A percentile compares a stretch with the other conserved stretches of the same genome.
Conservation (phyloP, 2,797 vertebrate genomes). For the Enteromius trimaculatus region DNA sequence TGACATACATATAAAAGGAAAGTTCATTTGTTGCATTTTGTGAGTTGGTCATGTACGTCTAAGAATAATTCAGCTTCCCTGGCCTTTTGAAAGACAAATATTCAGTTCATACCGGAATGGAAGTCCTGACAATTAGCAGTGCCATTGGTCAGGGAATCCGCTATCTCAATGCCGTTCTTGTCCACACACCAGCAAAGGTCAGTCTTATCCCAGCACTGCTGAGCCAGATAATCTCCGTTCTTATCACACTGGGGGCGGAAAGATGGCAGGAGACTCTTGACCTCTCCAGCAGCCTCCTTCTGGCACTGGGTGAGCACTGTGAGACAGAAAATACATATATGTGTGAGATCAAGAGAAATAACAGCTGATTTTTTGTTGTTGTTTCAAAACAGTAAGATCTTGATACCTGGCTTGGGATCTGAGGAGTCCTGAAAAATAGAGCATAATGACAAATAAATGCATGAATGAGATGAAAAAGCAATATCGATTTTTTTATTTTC, state of each 20-base stretch:
- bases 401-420: slow-evolving; percentile 47
- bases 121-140: neutral
- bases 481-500: neutral
- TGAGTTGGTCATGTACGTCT: neutral
- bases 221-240: slow-evolving; percentile 78
- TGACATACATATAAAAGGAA: neutral
- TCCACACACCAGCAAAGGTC: slow-evolving; percentile 89
- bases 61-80: neutral
- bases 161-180: slow-evolving; percentile 75
- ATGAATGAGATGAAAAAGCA: neutral
- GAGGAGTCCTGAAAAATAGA: slow-evolving; percentile 61
- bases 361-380: neutral
- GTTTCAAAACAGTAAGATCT: neutral
- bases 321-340: neutral
- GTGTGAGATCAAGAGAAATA: neutral
- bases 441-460: slow-evolving; percentile 22
- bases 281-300: slow-evolving; percentile 68
- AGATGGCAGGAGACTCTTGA: slow-evolving; percentile 14
- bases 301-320: slow-evolving; percentile 80
- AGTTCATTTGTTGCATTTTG: neutral
- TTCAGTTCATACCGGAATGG: slow-evolving; percentile 50
- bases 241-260: slow-evolving; percentile 83
- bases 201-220: slow-evolving; percentile 79
- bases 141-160: slow-evolving; percentile 60
- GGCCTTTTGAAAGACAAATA: neutral